A percentile compares a stretch with the other conserved stretches of the same genome.
phyloP scores from a whole-genome alignment of 2,888 invertebrate genomes.

The Poecilobothrus nobilitatus region DNA sequence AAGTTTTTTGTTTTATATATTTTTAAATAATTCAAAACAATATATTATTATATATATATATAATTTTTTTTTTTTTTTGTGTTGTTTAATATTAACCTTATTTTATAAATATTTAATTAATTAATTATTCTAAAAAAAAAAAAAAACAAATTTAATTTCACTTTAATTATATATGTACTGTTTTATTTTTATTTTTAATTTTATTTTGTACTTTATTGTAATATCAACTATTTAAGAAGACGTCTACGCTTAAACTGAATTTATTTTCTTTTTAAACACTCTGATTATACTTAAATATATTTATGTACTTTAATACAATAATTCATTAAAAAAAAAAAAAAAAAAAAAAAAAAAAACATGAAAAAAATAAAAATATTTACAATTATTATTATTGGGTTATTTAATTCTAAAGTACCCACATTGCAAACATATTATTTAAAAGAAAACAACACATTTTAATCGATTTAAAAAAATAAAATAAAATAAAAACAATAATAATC shows the following conservation, averaged over 20 bases:
- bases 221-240: not conserved
- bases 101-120: too few relatives aligned
- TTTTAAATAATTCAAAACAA: too few relatives aligned
- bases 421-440: not conserved
- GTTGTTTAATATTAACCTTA: too few relatives aligned
- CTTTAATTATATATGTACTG: too few relatives aligned
- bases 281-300: constrained; percentile 1
- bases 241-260: not conserved
- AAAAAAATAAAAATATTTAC: not conserved
- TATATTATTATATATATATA: too few relatives aligned
- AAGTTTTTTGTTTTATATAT: too few relatives aligned
- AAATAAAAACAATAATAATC: not conserved
- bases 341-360: not conserved
- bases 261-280: not conserved
- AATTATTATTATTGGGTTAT: not conserved
- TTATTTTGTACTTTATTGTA: too few relatives aligned
- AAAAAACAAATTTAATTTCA: too few relatives aligned
- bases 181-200: too few relatives aligned
- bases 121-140: too few relatives aligned
- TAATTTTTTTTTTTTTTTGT: too few relatives aligned
- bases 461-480: not conserved
- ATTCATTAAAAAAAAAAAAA: not conserved
- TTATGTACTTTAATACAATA: not conserved
- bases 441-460: not conserved
- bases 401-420: not conserved